Evolutionary conservation across 1,140 invertebrate genomes (phyloP).

Genomic region (Meloidogyne floridensis): DNA sequence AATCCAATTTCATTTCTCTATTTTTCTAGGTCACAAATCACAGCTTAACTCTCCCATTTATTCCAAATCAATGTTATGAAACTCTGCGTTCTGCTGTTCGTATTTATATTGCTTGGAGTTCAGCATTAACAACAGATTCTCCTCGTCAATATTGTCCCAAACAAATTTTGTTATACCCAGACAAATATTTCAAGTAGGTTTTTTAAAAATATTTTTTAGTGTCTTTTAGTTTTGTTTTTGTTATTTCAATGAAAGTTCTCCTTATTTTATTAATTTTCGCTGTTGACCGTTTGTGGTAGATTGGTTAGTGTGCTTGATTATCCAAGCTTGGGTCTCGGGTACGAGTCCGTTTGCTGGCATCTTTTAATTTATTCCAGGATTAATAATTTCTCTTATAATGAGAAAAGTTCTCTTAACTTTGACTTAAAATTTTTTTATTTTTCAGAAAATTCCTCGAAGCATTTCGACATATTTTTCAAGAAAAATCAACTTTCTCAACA

Average conservation of each 20-base stretch:
- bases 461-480: constrained; percentile 42
- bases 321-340: too few relatives aligned
- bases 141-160: constrained; percentile 47
- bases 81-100: constrained; percentile 49
- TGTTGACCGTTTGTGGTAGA: too few relatives aligned
- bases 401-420: not conserved
- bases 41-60: constrained; percentile 46
- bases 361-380: too few relatives aligned
- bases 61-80: constrained; percentile 34
- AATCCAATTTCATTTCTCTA: too few relatives aligned
- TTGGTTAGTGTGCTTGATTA: too few relatives aligned
- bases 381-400: too few relatives aligned
- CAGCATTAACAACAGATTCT: constrained; percentile 38
- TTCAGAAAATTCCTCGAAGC: constrained; percentile 52
- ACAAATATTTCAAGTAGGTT: constrained; percentile 47
- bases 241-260: too few relatives aligned
- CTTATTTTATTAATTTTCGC: too few relatives aligned
- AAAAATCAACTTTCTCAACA: constrained; percentile 6
- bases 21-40: constrained; percentile 36
- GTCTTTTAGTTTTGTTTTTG: not conserved
- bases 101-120: constrained; percentile 52
- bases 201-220: constrained; percentile 7
- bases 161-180: constrained; percentile 34
- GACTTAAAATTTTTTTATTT: not conserved
- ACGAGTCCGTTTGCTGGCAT: too few relatives aligned